phyloP scores from a whole-genome alignment of 2,113 vertebrate species.

The Pygoscelis adeliae region DNA sequence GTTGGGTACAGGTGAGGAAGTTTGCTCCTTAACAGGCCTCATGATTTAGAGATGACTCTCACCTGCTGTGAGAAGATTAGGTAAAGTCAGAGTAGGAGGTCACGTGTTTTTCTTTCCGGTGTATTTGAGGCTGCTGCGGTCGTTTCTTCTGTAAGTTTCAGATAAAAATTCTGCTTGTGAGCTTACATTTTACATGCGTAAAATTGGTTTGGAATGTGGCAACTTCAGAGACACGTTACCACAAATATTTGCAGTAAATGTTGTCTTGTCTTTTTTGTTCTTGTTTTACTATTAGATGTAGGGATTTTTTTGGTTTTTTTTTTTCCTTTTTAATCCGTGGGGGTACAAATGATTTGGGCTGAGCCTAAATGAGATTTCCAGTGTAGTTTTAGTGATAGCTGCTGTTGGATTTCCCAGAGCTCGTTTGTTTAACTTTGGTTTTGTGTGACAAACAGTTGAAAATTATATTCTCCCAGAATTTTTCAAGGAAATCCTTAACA shows the following conservation, averaged over 20 bases:
- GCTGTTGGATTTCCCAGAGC: not conserved
- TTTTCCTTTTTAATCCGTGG: not conserved
- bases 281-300: not conserved
- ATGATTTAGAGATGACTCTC: not conserved
- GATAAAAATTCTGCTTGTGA: not conserved
- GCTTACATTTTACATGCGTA: not conserved
- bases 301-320: no score
- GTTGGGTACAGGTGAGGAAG: not conserved
- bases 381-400: not conserved
- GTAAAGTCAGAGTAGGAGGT: no score
- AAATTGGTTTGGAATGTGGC: not conserved
- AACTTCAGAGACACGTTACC: fast-evolving
- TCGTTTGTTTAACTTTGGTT: not conserved
- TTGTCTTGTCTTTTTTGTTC: not conserved
- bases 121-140: fast-evolving
- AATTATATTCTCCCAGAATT: not conserved
- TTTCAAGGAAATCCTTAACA: not conserved
- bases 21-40: not conserved
- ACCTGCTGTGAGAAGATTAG: not conserved
- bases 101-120: not conserved
- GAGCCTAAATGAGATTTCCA: not conserved
- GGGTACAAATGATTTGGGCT: not conserved
- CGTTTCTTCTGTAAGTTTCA: not conserved
- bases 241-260: not conserved
- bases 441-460: not conserved